Percentiles rank a stretch among this genome's conserved stretches.
phyloP scores from a whole-genome alignment of 2,113 vertebrate genomes.

The Rallus limicola region DNA sequence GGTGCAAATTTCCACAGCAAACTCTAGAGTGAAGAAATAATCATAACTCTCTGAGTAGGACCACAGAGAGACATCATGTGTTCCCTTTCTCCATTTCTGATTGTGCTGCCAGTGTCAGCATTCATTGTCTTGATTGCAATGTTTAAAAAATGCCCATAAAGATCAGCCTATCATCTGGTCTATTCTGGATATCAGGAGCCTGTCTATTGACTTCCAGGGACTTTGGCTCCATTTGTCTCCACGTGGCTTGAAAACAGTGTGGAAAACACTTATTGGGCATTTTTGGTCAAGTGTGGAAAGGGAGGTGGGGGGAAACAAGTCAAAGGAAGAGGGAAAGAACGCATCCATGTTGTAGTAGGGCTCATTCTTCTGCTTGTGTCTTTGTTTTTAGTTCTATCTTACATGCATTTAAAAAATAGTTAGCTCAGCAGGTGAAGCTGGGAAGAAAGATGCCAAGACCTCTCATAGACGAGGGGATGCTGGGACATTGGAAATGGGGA shows the following conservation, averaged over 20 bases:
- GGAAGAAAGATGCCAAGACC: slow-evolving; percentile 58
- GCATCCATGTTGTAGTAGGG: neutral
- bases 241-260: neutral
- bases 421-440: neutral
- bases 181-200: neutral
- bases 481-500: slow-evolving; percentile 25
- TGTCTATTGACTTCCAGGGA: neutral
- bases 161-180: neutral
- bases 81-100: neutral
- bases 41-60: neutral
- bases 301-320: neutral
- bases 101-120: neutral
- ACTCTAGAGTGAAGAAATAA: neutral
- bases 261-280: neutral
- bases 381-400: slow-evolving; percentile 47
- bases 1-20: neutral
- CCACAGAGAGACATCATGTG: neutral
- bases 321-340: slow-evolving; percentile 23
- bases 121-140: neutral
- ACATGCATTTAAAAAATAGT: slow-evolving; percentile 63
- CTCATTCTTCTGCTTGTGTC: slow-evolving; percentile 51
- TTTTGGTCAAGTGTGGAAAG: neutral
- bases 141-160: neutral
- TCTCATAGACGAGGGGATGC: slow-evolving; percentile 47
- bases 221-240: neutral